Base-by-base conservation (phyloP, 2,888 invertebrate species). In the Macroteleia sp. region DNA sequence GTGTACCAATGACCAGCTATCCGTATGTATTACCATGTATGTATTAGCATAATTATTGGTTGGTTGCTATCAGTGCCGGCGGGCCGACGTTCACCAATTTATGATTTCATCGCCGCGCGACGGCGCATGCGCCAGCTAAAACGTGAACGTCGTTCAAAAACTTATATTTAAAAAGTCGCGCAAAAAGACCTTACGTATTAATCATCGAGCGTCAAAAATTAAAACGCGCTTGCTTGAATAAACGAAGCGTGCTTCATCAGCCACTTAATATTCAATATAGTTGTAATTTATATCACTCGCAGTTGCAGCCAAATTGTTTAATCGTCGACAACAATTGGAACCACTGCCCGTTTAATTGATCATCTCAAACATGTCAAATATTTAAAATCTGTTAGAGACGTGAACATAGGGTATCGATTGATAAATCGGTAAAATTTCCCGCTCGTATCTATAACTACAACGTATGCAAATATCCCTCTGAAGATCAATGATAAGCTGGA, bases 1-100 rank as follows among this genome's bases (percentile, higher is more conserved):
- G 5, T 42, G 80, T 83, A 85, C 82, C 85, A 85, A 85, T 85
- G 83, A 85, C 86, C 86, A 86, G 84, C 86, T 85, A 85, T 85
- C 83, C 83, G 80, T 84, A 86, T 86, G 82, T 83, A 87, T 87
- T 87, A 87, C 87, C 83, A 83, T 86, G 85, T 84, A 84, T 84
- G 86, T 87, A 88, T 88, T 88, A 88, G 86, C 88, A 88, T 88
- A 88, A 88, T 88, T 88, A 88, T 86, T 88, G 88, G 88, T 88
- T 88, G 87, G 80, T 84, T 83, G 83, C 88, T 88, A 88, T 88
- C 88, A 88, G 86, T 85, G 88, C 88, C 88, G 85, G 88, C 84
- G 88, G 88, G 86, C 85, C 82, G 82, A 83, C 85, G 85, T 88
- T 85, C 84, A 79, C 87, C 88, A 86, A 88, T 88, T 88, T 88